Percentiles rank a stretch among this genome's conserved stretches.
Conservation (phyloP, 1,140 invertebrate genomes). For the Colletes latitarsis region DNA sequence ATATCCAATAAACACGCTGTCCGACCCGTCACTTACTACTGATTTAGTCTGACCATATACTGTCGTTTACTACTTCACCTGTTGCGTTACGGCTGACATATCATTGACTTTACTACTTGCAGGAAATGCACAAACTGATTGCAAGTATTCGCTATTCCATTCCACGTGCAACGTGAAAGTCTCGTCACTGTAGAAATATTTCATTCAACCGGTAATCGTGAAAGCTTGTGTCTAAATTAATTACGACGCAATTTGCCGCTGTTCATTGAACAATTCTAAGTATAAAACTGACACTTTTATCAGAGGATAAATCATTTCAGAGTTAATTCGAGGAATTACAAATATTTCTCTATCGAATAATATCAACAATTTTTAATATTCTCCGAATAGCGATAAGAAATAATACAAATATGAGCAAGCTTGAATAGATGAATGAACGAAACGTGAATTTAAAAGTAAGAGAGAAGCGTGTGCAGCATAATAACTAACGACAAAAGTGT, state of each 20-base stretch:
- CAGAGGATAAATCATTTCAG: no score
- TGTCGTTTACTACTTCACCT: slow-evolving; percentile 35
- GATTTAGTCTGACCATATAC: slow-evolving; percentile 25
- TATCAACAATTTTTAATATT: no score
- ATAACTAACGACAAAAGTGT: no score
- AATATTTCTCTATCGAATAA: no score
- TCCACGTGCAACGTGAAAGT: background rate
- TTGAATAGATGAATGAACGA: no score
- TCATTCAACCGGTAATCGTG: background rate
- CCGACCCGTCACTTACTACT: background rate
- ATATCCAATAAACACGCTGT: background rate
- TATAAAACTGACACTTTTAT: no score
- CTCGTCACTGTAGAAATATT: background rate
- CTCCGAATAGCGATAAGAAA: no score
- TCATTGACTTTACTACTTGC: slow-evolving; percentile 18
- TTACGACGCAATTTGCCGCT: background rate
- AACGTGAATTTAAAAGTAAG: no score
- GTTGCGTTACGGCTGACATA: background rate
- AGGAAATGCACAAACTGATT: background rate
- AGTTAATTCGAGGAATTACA: no score
- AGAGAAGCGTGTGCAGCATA: no score
- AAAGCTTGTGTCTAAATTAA: background rate
- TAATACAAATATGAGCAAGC: no score
- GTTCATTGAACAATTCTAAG: background rate
- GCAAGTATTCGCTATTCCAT: background rate